Percentiles rank a stretch among this genome's conserved stretches.
These are phyloP conservation scores for Colaptes auratus DNA, from an alignment of 2,113 vertebrate species.

Conservation along the genomic window DNA sequence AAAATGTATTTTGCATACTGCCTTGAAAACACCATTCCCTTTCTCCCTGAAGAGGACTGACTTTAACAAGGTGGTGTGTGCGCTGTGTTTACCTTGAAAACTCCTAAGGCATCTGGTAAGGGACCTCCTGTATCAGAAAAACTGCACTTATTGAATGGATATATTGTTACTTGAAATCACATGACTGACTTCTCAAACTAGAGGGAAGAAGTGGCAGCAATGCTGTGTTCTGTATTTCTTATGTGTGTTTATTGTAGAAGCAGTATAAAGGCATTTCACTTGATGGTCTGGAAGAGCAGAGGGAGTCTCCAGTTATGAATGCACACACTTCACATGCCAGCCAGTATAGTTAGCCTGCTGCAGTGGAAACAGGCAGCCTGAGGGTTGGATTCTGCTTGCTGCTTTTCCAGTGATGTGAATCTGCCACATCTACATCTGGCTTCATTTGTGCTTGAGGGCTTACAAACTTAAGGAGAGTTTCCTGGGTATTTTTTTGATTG, in stretches of 20 bases:
- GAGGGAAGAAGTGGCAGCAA: background rate
- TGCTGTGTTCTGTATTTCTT: background rate
- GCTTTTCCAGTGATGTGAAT: background rate
- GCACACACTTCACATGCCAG: background rate
- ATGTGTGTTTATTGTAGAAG: background rate
- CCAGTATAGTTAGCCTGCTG: background rate
- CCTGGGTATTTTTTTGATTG: background rate
- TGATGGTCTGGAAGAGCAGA: background rate
- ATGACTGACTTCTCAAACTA: background rate
- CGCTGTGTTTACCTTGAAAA: background rate
- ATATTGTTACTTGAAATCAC: background rate
- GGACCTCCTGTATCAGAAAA: background rate
- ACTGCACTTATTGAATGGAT: background rate
- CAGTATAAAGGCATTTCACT: background rate
- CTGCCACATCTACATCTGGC: background rate
- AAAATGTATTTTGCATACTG: background rate
- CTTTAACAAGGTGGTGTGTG: background rate
- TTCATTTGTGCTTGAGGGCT: background rate
- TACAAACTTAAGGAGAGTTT: background rate
- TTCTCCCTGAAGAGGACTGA: background rate
- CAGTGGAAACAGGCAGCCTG: background rate
- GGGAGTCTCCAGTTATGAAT: rapidly evolving
- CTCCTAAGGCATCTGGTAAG: background rate
- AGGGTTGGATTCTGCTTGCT: background rate
- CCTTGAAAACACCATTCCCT: background rate